Conservation (phyloP, 2,113 vertebrate species). For the Phaethon lepturus region DNA sequence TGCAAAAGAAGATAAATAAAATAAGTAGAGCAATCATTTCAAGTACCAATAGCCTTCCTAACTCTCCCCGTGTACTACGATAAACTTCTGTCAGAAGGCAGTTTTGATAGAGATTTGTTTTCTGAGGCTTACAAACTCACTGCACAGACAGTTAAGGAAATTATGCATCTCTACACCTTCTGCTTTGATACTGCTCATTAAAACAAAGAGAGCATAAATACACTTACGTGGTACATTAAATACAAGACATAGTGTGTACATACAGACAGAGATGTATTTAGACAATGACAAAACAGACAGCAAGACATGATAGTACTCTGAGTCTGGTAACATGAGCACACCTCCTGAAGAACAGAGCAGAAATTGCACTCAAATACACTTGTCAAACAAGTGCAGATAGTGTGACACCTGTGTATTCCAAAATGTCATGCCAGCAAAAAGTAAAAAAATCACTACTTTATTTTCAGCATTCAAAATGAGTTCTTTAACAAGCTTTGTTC, state of each 20-base stretch:
- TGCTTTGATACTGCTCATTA: constrained; percentile 19
- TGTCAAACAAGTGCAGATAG: constrained; percentile 15
- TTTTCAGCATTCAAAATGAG: neutral
- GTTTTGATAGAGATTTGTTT: neutral
- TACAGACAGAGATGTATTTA: constrained; percentile 46
- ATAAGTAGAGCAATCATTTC: constrained; percentile 50
- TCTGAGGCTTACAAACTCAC: neutral
- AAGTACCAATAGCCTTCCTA: neutral
- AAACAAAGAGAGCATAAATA: constrained; percentile 20
- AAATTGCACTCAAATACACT: constrained; percentile 52
- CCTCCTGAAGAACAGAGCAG: constrained; percentile 12
- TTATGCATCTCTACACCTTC: neutral
- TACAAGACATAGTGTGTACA: constrained; percentile 13
- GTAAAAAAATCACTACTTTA: neutral
- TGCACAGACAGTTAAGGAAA: neutral
- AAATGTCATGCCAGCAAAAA: constrained; percentile 41
- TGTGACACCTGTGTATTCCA: neutral
- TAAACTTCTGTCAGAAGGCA: neutral
- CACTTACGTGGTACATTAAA: constrained; percentile 24
- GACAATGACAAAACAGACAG: constrained; percentile 61
- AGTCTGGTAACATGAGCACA: constrained; percentile 26
- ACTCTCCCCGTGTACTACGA: neutral
- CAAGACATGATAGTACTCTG: constrained; percentile 26
- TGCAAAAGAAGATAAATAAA: constrained; percentile 75
- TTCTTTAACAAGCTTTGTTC: neutral